phyloP scores from a whole-genome alignment of 2,113 vertebrate genomes.

The Mohoua ochrocephala region DNA sequence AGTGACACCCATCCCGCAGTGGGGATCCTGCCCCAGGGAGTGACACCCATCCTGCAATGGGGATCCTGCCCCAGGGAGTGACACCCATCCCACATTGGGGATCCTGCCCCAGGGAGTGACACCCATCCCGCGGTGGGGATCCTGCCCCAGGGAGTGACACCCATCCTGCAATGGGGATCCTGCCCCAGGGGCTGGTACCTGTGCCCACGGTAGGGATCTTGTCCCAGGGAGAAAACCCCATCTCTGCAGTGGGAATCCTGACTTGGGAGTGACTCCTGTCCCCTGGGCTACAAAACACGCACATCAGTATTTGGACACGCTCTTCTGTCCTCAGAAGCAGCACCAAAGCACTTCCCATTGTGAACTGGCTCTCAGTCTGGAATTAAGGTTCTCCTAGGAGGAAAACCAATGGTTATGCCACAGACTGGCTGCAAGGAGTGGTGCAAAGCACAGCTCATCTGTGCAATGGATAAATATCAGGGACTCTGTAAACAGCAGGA shows the following conservation, averaged over 20 bases:
- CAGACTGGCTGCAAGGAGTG: neutral
- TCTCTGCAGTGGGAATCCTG: neutral
- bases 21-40: neutral
- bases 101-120: rapidly evolving
- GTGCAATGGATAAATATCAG: neutral
- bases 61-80: neutral
- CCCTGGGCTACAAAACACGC: rapidly evolving
- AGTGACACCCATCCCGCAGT: neutral
- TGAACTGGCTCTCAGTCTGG: neutral
- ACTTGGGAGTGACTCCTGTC: too few species aligned
- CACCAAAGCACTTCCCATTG: neutral
- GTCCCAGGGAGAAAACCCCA: rapidly evolving
- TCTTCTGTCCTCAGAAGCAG: neutral
- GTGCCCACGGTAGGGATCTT: neutral
- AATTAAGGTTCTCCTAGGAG: neutral
- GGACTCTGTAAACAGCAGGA: neutral
- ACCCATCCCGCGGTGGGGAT: neutral
- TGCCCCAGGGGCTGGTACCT: neutral
- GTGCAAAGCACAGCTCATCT: neutral
- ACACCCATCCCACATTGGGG: neutral
- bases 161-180: neutral
- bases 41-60: neutral
- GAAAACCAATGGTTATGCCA: neutral
- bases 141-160: neutral
- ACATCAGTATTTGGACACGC: neutral